Evolutionary conservation across 2,888 invertebrate species (phyloP), one percentile per base, ranked within the genome.

Genomic region (Macrophya annulata): DNA sequence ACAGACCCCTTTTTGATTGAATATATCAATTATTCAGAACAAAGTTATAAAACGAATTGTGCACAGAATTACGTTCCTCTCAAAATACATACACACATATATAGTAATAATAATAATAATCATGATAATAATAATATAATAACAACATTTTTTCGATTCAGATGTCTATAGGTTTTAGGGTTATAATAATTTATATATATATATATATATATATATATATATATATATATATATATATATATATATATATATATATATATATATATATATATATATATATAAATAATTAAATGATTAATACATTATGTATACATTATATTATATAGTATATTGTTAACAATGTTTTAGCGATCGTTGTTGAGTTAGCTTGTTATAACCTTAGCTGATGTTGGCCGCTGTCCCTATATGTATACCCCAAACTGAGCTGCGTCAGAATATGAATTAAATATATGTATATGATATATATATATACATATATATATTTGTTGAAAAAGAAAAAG

Each of bases 331-430:
- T 59, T 84, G 84, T 83, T 65, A 65, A 40, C 40, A 15, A 68
- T 79, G 65, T 84, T 55, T 59, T 74, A 84, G 55, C 84, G 51
- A 55, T 84, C 72, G 84, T 84, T 85, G 31, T 65, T 77, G 65
- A 85, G 85, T 85, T 79, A 85, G 85, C 85, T 85, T 62, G 85
- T 79, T 85, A 85, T 77, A 85, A 79, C 17, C 85, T 51, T 81
- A 85, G 85, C 79, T 79, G 79, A 76, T 76, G 45, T 31, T 76
- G 85, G 79, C 85, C 59, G 79, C 85, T 25, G 74, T 62, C 3
- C 31, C 68, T 62, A 15, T n/a, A n/a, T n/a, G n/a, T n/a, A n/a
- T 21, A 59, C 76, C 79, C 40, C 65, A 65, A 65, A 81, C 76
- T 21, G 79, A 2, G 55, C n/a, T 76, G 77, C 55, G 55, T 17